Base-by-base conservation (phyloP, 2,113 vertebrate genomes). In the Labeo rohita region DNA sequence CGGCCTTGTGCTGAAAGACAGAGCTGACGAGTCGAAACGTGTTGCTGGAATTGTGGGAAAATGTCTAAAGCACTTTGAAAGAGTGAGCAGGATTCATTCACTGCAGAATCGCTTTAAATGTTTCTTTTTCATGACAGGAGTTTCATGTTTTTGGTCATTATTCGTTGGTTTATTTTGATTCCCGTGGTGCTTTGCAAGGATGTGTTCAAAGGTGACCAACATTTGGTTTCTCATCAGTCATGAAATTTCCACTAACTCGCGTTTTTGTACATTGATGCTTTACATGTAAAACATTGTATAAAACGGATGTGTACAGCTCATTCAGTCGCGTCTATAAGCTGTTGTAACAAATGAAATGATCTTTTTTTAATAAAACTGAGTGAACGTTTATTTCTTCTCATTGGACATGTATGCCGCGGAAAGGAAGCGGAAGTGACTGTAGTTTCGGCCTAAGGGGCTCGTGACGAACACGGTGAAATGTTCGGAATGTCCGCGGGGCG, bases 261-360 rank as follows among this genome's bases (percentile, higher is more conserved):
- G 13, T 45, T 77, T 85, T 95, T 96, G 92, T 97, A 95, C 95
- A 93, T 95, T 96, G 89, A 92, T 92, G 95, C 95, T 96, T 97
- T 95, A 95, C 95, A 95, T 96, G 95, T 96, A 95, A 91, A 90
- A 91, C 89, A 95, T 94, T 96, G 94, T 94, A 96, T 96, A 96
- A 95, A 93, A 90, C 89, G 91, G 89, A 93, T 95, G 93, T 97
- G 96, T 97, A 96, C 95, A 96, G 93, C 93, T 87, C 92, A 95
- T 96, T 95, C 96, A 94, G 95, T 95, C 95, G 95, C 95, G 95
- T 92, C 95, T 95, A 92, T 95, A 96, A 97, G 95, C 96, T 97
- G 95, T 96, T 97, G 96, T 97, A 97, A 97, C 95, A 96, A 97
- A 96, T 96, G 88, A 96, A 95, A 97, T 96, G 95, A 96, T 95